Evolutionary conservation across 2,113 vertebrate species (phyloP).

Genomic region (Tenrec ecaudatus): DNA sequence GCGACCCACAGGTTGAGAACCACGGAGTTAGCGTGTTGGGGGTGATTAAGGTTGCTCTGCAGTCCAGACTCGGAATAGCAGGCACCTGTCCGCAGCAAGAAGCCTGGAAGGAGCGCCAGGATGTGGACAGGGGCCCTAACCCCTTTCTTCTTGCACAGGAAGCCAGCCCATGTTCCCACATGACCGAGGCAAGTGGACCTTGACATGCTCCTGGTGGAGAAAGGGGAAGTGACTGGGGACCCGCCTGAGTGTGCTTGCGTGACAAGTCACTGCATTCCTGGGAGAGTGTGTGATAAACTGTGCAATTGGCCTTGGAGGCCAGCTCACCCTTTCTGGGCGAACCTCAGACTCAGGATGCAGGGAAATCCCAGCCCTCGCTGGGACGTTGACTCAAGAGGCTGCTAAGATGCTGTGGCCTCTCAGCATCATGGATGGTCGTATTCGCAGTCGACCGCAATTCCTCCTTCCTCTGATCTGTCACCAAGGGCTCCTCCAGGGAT

Average conservation of each 20-base stretch:
- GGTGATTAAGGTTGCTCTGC: background rate
- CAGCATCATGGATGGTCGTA: background rate
- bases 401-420: background rate
- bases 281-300: background rate
- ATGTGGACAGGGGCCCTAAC: background rate
- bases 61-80: background rate
- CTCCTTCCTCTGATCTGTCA: background rate
- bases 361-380: background rate
- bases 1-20: too few relatives aligned
- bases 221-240: background rate
- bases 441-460: background rate
- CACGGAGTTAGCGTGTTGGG: background rate
- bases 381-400: background rate
- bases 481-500: background rate
- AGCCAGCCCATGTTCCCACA: background rate
- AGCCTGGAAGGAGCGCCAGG: background rate
- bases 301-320: background rate
- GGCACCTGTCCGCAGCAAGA: background rate
- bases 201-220: background rate
- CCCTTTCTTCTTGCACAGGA: background rate
- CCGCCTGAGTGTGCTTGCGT: fast-evolving
- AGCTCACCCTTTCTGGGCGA: background rate
- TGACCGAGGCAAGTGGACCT: background rate
- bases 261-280: background rate
- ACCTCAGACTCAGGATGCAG: background rate